Evolutionary conservation across 2,797 vertebrate genomes (phyloP), one percentile per base, ranked within the genome.

Genomic region (Tarsius wallacei): DNA sequence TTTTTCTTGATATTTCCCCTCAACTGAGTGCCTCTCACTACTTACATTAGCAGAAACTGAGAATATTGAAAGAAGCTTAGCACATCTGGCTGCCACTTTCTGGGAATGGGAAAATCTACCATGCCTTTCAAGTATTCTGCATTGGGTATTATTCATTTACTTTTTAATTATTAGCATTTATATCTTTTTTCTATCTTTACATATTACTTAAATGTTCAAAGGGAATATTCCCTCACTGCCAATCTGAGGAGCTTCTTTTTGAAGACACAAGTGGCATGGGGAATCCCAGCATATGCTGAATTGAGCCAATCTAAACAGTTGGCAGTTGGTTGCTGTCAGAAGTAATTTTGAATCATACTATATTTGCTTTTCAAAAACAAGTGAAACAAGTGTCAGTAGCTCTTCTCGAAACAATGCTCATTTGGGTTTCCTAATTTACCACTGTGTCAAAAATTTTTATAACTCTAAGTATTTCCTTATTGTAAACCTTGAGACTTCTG

Each of bases 151-250:
- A 98, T 96, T 98, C 83, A 98, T 98, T 99, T 99, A 97, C 97
- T 93, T 98, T 98, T 98, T 98, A 99, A 99, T 99, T 98, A 98
- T 98, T 98, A 97, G 97, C 96, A 96, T 98, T 98, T 98, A 98
- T 98, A 98, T 98, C 87, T 97, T 94, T 83, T 97, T 98, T 90
- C 97, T 97, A 97, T 98, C 98, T 88, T 98, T 98, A 97, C 97
- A 97, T 98, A 97, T 97, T 97, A 97, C 87, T 98, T 98, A 97
- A 96, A 96, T 64, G 86, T 98, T 99, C 98, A 99, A 98, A 98
- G 98, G 87, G 93, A 98, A 90, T 96, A 98, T 98, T 98, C 98
- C 97, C 98, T 97, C 1, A 66, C 80, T 97, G 90, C 90, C 70
- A 87, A 94, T 91, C 97, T 98, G 94, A 98, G 98, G 90, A 97